These are phyloP conservation scores for Epizoanthus fatuus DNA, from an alignment of 92 coral and sea anemone genomes.

Conservation along the genomic window DNA sequence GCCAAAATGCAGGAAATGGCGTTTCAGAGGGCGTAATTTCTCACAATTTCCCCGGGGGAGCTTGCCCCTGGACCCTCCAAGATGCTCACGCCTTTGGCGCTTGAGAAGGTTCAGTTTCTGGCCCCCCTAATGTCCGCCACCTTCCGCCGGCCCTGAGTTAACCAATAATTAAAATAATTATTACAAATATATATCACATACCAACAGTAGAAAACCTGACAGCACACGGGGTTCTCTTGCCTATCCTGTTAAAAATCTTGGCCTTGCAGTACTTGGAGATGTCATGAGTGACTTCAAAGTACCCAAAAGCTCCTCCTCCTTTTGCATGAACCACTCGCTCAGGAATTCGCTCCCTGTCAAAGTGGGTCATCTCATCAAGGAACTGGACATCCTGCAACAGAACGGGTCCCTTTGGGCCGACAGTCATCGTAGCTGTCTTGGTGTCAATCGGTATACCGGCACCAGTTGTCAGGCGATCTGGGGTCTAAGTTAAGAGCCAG, in stretches of 20 bases:
- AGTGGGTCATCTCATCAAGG: constrained; percentile 97
- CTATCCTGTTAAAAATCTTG: constrained; percentile 84
- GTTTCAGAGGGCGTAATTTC: too few species aligned
- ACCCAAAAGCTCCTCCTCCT: constrained; percentile 99
- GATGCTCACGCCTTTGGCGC: too few species aligned
- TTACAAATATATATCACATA: constrained; percentile 31
- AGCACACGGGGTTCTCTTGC: constrained; percentile 93
- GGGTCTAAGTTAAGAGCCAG: constrained; percentile 37
- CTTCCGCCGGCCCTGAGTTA: too few species aligned
- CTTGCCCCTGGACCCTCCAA: too few species aligned
- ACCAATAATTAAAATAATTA: too few species aligned
- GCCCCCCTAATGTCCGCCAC: too few species aligned
- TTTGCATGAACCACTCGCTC: constrained; percentile 99
- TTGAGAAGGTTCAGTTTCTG: too few species aligned
- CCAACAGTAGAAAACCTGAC: constrained; percentile 98
- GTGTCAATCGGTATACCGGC: constrained; percentile 93
- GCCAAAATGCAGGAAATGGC: too few species aligned
- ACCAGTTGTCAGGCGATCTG: constrained; percentile 82
- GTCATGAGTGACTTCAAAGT: constrained; percentile 97
- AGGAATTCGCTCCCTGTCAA: constrained; percentile 97
- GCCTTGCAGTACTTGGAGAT: constrained; percentile 97
- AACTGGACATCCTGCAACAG: constrained; percentile 93
- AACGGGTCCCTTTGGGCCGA: constrained; percentile 97
- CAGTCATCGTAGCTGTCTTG: constrained; percentile 93
- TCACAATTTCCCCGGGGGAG: too few species aligned